Conservation (phyloP, 2,888 invertebrate species). For the Xylota sylvarum region DNA sequence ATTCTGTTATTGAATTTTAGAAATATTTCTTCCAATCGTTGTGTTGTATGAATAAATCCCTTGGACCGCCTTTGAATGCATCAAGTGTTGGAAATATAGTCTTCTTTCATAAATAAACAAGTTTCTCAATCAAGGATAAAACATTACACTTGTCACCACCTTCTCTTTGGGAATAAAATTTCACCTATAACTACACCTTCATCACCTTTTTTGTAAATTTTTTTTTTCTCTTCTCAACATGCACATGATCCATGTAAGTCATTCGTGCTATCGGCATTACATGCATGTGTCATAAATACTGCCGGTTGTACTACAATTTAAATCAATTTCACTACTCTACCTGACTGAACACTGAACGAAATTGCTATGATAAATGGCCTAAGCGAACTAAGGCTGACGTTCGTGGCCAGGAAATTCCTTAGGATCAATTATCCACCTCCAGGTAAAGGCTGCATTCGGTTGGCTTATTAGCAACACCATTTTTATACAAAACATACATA, state of each 20-base stretch:
- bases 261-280: slow-evolving; percentile 57
- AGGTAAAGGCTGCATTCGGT: slow-evolving; percentile 36
- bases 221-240: not conserved
- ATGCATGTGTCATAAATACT: slow-evolving; percentile 68
- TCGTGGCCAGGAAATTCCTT: slow-evolving; percentile 54
- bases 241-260: not conserved
- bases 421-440: slow-evolving; percentile 65
- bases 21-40: too few species aligned
- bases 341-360: slow-evolving; percentile 67
- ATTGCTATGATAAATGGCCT: slow-evolving; percentile 68
- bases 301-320: slow-evolving; percentile 61
- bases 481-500: slow-evolving; percentile 5
- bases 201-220: too few species aligned
- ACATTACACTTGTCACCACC: too few species aligned
- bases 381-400: slow-evolving; percentile 46
- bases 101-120: too few species aligned
- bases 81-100: too few species aligned
- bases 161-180: too few species aligned
- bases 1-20: too few species aligned
- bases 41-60: too few species aligned
- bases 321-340: slow-evolving; percentile 71
- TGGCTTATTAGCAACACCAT: slow-evolving; percentile 35
- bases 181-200: too few species aligned
- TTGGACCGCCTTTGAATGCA: too few species aligned
- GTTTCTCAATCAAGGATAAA: too few species aligned